Conservation (phyloP, 2,797 vertebrate species). For the Cyprinodon diabolis region DNA sequence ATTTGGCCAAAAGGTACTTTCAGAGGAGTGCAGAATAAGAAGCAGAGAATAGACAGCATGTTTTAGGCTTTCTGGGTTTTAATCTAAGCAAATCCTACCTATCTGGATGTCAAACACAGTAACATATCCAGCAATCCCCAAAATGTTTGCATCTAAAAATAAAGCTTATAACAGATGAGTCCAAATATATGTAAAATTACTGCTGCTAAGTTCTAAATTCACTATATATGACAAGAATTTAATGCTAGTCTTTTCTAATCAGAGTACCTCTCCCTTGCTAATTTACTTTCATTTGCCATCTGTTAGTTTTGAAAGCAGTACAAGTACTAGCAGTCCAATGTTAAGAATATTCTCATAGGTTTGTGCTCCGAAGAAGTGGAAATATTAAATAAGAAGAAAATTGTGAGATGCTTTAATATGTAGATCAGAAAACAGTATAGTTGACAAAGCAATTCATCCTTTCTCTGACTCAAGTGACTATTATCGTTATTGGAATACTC, state of each 20-base stretch:
- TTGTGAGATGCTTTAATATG: conserved; percentile 89
- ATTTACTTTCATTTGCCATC: conserved; percentile 87
- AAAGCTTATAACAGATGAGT: conserved; percentile 18
- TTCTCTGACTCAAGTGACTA: conserved; percentile 18
- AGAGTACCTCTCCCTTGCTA: conserved; percentile 48
- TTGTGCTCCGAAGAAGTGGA: conserved; percentile 87
- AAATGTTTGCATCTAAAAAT: conserved; percentile 35
- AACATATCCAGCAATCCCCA: conserved; percentile 18
- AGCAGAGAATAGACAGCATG: conserved; percentile 41
- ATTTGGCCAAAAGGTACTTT: conserved; percentile 67
- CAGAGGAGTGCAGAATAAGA: conserved; percentile 54
- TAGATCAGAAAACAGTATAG: conserved; percentile 82
- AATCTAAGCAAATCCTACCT: conserved; percentile 44
- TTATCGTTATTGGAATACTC: conserved; percentile 7
- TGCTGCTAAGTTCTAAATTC: conserved; percentile 2
- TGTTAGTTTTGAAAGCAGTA: conserved; percentile 86
- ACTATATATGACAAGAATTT: conserved; percentile 22
- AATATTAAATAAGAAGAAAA: conserved; percentile 82
- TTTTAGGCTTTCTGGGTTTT: conserved; percentile 47
- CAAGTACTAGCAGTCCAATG: conserved; percentile 89
- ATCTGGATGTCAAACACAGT: conserved; percentile 46
- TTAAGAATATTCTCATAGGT: conserved; percentile 77
- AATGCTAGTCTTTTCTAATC: conserved; percentile 56
- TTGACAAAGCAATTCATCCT: conserved; percentile 27
- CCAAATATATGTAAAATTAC: conserved; percentile 26